phyloP scores from a whole-genome alignment of 2,888 invertebrate species.

The Thalpophila matura region DNA sequence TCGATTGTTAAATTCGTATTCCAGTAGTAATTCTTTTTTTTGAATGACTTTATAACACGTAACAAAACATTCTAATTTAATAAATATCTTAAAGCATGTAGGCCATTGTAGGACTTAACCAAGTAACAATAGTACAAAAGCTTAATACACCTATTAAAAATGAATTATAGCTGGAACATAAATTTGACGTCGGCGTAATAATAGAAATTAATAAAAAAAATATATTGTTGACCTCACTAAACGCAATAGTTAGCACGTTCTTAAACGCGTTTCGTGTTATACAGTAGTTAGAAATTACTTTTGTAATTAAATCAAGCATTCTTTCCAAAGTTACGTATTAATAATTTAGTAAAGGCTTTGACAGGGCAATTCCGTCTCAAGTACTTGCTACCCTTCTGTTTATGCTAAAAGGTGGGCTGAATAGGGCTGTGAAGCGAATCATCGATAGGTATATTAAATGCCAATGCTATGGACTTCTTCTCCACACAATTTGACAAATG shows the following conservation, averaged over 20 bases:
- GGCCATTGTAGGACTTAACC: slow-evolving; percentile 23
- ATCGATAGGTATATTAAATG: slow-evolving; percentile 34
- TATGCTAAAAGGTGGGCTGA: slow-evolving; percentile 70
- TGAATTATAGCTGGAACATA: slow-evolving; percentile 57
- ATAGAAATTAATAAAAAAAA: slow-evolving; percentile 54
- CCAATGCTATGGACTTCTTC: no score
- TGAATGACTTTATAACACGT: slow-evolving; percentile 25
- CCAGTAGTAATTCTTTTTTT: neutral
- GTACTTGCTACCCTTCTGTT: slow-evolving; percentile 73
- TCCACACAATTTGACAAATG: no score
- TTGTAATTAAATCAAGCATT: slow-evolving; percentile 85
- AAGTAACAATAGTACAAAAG: slow-evolving; percentile 40
- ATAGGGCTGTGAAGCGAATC: slow-evolving; percentile 39
- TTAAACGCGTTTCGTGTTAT: slow-evolving; percentile 77
- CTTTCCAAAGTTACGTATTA: slow-evolving; percentile 78
- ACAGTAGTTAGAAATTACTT: slow-evolving; percentile 78
- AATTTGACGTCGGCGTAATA: slow-evolving; percentile 50
- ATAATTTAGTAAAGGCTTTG: slow-evolving; percentile 80
- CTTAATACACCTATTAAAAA: slow-evolving; percentile 40
- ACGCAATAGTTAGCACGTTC: slow-evolving; percentile 66
- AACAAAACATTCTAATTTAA: neutral
- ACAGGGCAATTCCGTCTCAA: slow-evolving; percentile 78
- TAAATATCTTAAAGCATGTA: slow-evolving; percentile 9
- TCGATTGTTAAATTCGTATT: no score
- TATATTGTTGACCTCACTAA: slow-evolving; percentile 56